Conservation (phyloP, 2,113 vertebrate genomes). For the Gavia stellata region DNA sequence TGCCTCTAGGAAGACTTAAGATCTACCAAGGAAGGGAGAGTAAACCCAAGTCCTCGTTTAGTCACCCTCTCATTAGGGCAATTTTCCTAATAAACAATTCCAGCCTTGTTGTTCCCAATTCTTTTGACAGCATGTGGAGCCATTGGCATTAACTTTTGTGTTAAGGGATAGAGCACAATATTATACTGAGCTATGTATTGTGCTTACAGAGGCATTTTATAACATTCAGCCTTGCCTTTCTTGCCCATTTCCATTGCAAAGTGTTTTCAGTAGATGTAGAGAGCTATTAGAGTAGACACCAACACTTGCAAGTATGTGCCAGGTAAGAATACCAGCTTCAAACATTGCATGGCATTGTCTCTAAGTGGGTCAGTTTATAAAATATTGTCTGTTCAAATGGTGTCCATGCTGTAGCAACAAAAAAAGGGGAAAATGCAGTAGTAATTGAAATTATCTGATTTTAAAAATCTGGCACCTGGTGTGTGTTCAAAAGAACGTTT, state of each 20-base stretch:
- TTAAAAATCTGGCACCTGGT: background rate
- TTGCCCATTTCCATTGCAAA: background rate
- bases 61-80: background rate
- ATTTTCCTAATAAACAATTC: background rate
- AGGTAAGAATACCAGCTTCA: background rate
- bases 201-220: background rate
- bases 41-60: background rate
- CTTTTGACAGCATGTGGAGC: background rate
- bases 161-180: background rate
- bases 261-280: background rate
- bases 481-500: background rate
- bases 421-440: background rate
- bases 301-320: background rate
- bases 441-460: background rate
- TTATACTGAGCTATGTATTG: background rate
- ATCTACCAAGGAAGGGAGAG: background rate
- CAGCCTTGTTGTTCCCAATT: background rate
- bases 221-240: background rate
- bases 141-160: background rate
- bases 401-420: background rate
- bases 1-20: background rate
- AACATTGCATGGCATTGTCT: background rate
- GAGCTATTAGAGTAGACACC: background rate
- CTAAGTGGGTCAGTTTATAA: constrained; percentile 43
- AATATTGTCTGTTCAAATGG: background rate